A percentile compares a stretch with the other conserved stretches of the same genome.
Conservation (phyloP, 2,797 vertebrate species). For the Xenops minutus region DNA sequence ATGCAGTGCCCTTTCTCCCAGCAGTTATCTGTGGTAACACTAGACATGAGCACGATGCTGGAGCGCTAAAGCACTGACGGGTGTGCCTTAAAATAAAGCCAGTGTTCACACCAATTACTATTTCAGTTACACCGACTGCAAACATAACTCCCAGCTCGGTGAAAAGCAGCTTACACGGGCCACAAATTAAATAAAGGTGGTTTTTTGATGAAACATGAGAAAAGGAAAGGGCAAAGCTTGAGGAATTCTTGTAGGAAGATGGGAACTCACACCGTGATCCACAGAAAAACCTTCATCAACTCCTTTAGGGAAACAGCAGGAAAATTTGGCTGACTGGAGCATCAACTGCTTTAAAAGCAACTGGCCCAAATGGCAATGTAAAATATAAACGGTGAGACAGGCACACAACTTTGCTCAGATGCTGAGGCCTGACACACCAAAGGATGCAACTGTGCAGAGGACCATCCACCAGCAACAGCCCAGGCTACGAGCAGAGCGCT, state of each 20-base stretch:
- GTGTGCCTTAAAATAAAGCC: slow-evolving; percentile 61
- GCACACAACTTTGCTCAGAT: not conserved
- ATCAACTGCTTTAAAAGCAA: not conserved
- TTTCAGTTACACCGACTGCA: slow-evolving; percentile 23
- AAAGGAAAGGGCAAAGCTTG: not conserved
- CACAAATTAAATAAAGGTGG: not conserved
- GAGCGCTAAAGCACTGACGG: slow-evolving; percentile 54
- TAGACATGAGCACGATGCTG: not conserved
- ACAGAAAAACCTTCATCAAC: not conserved
- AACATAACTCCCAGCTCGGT: not conserved
- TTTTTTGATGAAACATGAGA: not conserved
- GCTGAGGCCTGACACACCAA: not conserved
- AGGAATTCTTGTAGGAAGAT: not conserved
- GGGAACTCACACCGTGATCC: rapidly evolving
- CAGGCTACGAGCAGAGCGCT: not conserved
- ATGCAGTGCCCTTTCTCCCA: not conserved
- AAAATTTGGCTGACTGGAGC: not conserved
- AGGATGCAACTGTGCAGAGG: not conserved
- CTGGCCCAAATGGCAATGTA: not conserved
- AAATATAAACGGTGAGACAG: rapidly evolving
- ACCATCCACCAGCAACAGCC: not conserved
- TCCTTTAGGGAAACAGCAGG: not conserved
- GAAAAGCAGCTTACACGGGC: not conserved
- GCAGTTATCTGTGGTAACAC: not conserved
- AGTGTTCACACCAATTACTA: slow-evolving; percentile 33